Evolutionary conservation across 2,113 vertebrate genomes (phyloP), one percentile per base, ranked within the genome.

Genomic region (Perca fluviatilis): DNA sequence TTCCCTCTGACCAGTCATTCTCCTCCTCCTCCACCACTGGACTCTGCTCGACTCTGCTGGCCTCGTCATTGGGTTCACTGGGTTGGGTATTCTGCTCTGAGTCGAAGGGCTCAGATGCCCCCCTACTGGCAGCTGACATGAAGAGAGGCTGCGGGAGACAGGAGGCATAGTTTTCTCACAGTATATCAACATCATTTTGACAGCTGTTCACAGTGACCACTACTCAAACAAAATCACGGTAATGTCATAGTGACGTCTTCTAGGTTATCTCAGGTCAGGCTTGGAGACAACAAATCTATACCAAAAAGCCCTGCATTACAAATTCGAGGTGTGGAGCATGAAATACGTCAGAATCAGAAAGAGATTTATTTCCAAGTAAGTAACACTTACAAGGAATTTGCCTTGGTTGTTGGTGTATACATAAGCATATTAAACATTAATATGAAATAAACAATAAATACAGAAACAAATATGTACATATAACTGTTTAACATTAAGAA

Each of bases 41-140:
- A 54, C 51, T 84, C 88, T 25, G 62, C 86, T 40, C 93, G 15
- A 12, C 88, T 5, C 80, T 64, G n/a, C 19, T 18, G 8, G 25
- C 23, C n/a, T 51, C 36, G 0, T 64, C 19, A 0, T 16, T 27
- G 14, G 57, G 7, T 33, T 80, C 82, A 0, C 25, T 30, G 1
- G 14, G 49, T 23, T 62, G 53, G 11, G 30, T 19, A 7, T 47
- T 77, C 1, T 23, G 81, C 30, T 88, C 76, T 0, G 83, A 5
- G 0, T 60, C 43, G 0, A 83, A 69, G 33, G 81, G 36, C n/a
- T 90, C 57, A 0, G 77, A 47, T 2, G 60, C 51, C 3, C 65
- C 79, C 2, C 64, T 78, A 6, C 74, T 94, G 7, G 95, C 97
- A 72, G 97, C 96, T 67, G 98, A 98, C 98, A 99, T 98, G 94